A percentile compares a stretch with the other conserved stretches of the same genome.
Evolutionary conservation across 2,113 vertebrate genomes (phyloP).

Genomic region (Genyomyrus donnyi): DNA sequence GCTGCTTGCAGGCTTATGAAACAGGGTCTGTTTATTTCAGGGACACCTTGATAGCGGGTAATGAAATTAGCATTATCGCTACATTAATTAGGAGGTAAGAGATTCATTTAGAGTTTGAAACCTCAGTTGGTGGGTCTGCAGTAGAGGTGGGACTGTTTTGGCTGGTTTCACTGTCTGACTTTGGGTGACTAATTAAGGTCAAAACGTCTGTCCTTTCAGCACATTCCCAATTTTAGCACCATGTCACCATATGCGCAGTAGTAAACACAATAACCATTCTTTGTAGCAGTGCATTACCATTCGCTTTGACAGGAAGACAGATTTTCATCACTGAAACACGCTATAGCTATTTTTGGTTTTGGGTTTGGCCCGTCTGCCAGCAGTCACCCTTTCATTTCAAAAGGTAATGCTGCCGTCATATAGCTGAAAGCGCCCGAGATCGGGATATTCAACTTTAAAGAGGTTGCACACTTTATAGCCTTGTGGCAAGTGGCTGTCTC

Average conservation of each 20-base stretch:
- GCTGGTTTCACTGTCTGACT: background rate
- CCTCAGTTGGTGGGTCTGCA: background rate
- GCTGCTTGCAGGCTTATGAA: background rate
- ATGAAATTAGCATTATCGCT: background rate
- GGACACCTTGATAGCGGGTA: background rate
- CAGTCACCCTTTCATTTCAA: background rate
- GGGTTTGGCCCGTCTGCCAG: background rate
- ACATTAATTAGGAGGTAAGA: background rate
- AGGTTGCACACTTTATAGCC: background rate
- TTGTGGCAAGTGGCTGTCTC: background rate
- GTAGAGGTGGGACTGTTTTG: background rate
- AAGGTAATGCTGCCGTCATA: background rate
- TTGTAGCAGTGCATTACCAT: background rate
- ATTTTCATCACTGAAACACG: background rate
- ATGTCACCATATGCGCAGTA: background rate
- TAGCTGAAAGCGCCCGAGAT: background rate
- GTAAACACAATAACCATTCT: background rate
- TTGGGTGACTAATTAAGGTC: slow-evolving; percentile 7
- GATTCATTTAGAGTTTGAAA: background rate
- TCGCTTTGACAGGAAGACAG: background rate
- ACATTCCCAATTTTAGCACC: background rate
- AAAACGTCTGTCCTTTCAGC: background rate
- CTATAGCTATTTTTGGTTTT: background rate
- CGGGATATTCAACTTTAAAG: background rate
- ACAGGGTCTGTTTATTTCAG: background rate